These are phyloP conservation scores for Eulemur macaco DNA, from an alignment of 2,113 vertebrate genomes.

Conservation along the genomic window DNA sequence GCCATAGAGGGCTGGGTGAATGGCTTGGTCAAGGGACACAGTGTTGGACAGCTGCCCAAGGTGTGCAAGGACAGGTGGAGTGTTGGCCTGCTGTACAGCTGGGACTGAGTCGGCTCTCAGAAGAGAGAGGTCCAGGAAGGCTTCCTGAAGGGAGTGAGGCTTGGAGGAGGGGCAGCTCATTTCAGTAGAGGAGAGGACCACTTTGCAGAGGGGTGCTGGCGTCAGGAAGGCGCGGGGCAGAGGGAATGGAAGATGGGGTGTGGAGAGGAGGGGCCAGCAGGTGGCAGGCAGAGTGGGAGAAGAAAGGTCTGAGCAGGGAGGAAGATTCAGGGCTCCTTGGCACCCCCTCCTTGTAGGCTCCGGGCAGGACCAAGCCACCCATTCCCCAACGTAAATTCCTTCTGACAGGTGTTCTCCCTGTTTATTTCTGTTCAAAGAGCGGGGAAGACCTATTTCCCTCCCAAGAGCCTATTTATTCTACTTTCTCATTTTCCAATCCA, in stretches of 20 bases:
- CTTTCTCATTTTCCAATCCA: conserved; percentile 85
- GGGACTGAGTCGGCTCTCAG: background rate
- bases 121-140: background rate
- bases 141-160: background rate
- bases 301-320: background rate
- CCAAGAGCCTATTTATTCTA: conserved; percentile 72
- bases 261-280: background rate
- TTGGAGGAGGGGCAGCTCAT: background rate
- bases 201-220: background rate
- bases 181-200: background rate
- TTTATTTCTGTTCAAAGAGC: conserved; percentile 81
- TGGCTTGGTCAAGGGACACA: background rate
- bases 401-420: conserved; percentile 69
- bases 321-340: background rate
- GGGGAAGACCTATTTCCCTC: conserved; percentile 80
- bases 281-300: background rate
- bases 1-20: background rate
- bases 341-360: background rate
- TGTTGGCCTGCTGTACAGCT: background rate
- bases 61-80: background rate
- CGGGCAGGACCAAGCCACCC: background rate
- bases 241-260: background rate
- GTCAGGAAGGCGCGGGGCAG: background rate
- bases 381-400: conserved; percentile 48
- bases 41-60: background rate